A percentile compares a stretch with the other conserved stretches of the same genome.
These are phyloP conservation scores for Agrochola lychnidis DNA, from an alignment of 2,888 invertebrate genomes.

Conservation along the genomic window DNA sequence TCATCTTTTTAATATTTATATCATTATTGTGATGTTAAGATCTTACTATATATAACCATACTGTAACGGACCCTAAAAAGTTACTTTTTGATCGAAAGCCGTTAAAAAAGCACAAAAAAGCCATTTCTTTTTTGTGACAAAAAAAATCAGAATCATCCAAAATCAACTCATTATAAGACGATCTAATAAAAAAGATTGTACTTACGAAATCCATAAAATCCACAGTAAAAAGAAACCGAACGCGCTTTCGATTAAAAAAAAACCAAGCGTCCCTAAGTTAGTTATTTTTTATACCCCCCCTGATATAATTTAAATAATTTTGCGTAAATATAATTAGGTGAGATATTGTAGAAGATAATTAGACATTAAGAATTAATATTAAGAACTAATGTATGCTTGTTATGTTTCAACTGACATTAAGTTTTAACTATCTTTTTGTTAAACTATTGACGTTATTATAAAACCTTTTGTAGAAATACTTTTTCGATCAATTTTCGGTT, in stretches of 20 bases:
- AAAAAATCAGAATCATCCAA: neutral
- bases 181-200: neutral
- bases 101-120: constrained; percentile 11
- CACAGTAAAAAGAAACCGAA: constrained; percentile 5
- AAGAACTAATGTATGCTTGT: constrained; percentile 65
- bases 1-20: constrained; percentile 68
- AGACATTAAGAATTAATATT: constrained; percentile 57
- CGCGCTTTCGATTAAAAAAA: constrained; percentile 56
- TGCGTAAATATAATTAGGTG: constrained; percentile 62
- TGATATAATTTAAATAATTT: constrained; percentile 66
- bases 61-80: constrained; percentile 50
- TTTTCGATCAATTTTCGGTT: constrained; percentile 12
- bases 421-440: constrained; percentile 69
- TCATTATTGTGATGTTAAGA: constrained; percentile 66
- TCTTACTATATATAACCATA: constrained; percentile 62
- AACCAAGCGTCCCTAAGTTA: constrained; percentile 53
- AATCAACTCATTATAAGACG: constrained; percentile 7
- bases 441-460: constrained; percentile 68
- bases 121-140: neutral
- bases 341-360: constrained; percentile 61
- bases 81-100: constrained; percentile 50
- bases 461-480: constrained; percentile 61
- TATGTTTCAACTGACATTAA: constrained; percentile 66
- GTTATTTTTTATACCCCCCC: constrained; percentile 68
- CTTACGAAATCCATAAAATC: neutral